Percentiles rank a stretch among this genome's conserved stretches.
phyloP scores from a whole-genome alignment of 1,140 invertebrate genomes.

The Papilio xuthus region DNA sequence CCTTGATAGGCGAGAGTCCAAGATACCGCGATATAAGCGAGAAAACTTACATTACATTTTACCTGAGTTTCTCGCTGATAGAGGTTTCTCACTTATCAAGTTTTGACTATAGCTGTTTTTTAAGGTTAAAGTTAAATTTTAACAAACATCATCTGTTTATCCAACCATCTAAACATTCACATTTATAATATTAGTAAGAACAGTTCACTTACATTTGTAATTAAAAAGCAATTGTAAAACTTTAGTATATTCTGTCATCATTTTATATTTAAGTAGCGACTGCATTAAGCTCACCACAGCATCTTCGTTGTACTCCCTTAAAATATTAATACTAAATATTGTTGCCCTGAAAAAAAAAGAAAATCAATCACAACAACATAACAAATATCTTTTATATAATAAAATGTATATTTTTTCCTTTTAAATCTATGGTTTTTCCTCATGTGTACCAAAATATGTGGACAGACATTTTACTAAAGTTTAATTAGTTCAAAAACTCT shows the following conservation, averaged over 20 bases:
- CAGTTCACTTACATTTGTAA: constrained; percentile 68
- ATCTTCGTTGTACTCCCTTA: constrained; percentile 73
- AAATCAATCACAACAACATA: background rate
- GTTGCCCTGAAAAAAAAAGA: constrained; percentile 58
- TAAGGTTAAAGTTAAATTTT: too few species aligned
- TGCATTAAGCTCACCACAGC: constrained; percentile 68
- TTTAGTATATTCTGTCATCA: constrained; percentile 69
- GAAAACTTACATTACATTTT: too few species aligned
- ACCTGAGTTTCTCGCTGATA: too few species aligned
- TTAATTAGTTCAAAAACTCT: background rate
- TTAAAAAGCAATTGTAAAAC: constrained; percentile 70
- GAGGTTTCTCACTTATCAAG: too few species aligned
- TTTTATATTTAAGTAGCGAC: constrained; percentile 64
- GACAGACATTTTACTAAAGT: background rate
- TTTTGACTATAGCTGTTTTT: too few species aligned
- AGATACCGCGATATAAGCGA: too few species aligned
- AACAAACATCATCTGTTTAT: too few species aligned
- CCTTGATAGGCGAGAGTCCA: too few species aligned
- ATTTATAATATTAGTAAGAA: background rate
- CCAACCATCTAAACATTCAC: too few species aligned
- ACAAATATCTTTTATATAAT: background rate
- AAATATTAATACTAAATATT: constrained; percentile 61
- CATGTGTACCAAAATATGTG: background rate
- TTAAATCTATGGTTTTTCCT: too few species aligned
- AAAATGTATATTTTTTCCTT: background rate